These are phyloP conservation scores for Drosophila pseudotakahashii DNA, from an alignment of 2,888 invertebrate genomes.

Conservation along the genomic window DNA sequence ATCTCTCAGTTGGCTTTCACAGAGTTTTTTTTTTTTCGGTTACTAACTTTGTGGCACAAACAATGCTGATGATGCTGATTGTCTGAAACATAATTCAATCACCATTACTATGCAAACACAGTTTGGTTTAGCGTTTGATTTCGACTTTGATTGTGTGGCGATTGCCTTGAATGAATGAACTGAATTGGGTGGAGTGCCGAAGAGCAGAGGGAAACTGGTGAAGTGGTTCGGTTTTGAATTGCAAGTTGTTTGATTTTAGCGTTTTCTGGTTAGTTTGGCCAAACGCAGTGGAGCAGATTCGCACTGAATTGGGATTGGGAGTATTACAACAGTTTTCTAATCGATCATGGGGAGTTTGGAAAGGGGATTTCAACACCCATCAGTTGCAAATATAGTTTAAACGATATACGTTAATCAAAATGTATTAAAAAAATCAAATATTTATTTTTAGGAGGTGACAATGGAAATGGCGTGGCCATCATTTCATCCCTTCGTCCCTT, in stretches of 20 bases:
- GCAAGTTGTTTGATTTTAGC: slow-evolving; percentile 30
- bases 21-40: slow-evolving; percentile 29
- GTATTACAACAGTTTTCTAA: background rate
- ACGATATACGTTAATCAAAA: background rate
- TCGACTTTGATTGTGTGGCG: slow-evolving; percentile 55
- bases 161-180: slow-evolving; percentile 49
- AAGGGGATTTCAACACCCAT: no score
- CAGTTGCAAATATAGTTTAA: no score
- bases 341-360: background rate
- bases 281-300: slow-evolving; percentile 8
- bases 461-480: slow-evolving; percentile 98
- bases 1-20: slow-evolving; percentile 18
- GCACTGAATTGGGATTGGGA: background rate
- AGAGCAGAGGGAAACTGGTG: background rate
- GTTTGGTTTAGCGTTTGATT: slow-evolving; percentile 66
- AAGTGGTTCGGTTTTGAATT: slow-evolving; percentile 29
- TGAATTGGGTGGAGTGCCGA: slow-evolving; percentile 3
- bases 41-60: slow-evolving; percentile 70
- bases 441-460: slow-evolving; percentile 89
- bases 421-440: background rate
- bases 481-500: slow-evolving; percentile 96
- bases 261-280: slow-evolving; percentile 19
- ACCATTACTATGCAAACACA: slow-evolving; percentile 77
- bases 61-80: slow-evolving; percentile 78
- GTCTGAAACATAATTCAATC: slow-evolving; percentile 76